Percentiles rank a stretch among this genome's conserved stretches.
Evolutionary conservation across 2,113 vertebrate genomes (phyloP).

Genomic region (rat (Rattus norvegicus)): GRCr8 NC_086028.1:53445001-53445500

Average conservation of each 20-base stretch:
- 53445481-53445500: background rate
- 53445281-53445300: background rate
- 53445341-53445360: background rate
- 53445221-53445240: background rate
- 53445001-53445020: background rate
- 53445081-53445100: background rate
- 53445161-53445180: background rate
- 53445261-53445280: background rate
- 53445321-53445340: background rate
- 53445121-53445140: background rate
- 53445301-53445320: background rate
- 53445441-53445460: background rate
- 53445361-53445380: background rate
- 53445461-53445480: background rate
- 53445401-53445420: background rate
- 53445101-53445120: background rate
- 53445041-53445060: background rate
- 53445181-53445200: background rate
- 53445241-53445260: background rate
- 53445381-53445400: background rate
- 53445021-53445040: too few relatives aligned
- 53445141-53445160: background rate
- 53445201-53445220: fast-evolving
- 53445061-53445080: too few relatives aligned
- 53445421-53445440: background rate